These are phyloP conservation scores for Peromyscus californicus DNA, from an alignment of 2,113 vertebrate species.

Conservation along the genomic window DNA sequence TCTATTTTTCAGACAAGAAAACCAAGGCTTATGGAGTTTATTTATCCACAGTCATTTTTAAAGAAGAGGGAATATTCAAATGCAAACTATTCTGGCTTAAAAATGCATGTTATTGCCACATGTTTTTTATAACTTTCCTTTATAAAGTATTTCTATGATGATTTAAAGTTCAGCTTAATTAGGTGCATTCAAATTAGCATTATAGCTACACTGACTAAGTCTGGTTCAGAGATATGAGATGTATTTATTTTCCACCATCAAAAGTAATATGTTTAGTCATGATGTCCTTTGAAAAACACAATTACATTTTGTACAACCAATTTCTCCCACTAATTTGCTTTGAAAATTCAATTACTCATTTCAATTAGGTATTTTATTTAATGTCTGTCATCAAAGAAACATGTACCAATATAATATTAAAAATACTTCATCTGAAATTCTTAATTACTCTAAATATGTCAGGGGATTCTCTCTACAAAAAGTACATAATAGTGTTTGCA, in stretches of 20 bases:
- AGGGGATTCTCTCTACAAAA: conserved; percentile 43
- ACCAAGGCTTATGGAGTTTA: not conserved
- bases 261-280: conserved; percentile 44
- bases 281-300: conserved; percentile 33
- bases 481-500: not conserved
- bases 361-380: conserved; percentile 58
- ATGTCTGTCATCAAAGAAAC: conserved; percentile 59
- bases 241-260: conserved; percentile 48
- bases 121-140: not conserved
- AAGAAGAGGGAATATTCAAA: conserved; percentile 44
- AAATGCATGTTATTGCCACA: not conserved
- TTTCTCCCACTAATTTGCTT: conserved; percentile 47
- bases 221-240: not conserved
- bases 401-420: conserved; percentile 33
- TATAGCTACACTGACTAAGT: not conserved
- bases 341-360: conserved; percentile 66
- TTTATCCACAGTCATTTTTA: conserved; percentile 40
- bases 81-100: not conserved
- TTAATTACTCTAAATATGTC: conserved; percentile 63
- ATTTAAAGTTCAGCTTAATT: not conserved
- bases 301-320: conserved; percentile 43
- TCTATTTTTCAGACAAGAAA: conserved; percentile 46
- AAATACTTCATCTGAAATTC: conserved; percentile 56
- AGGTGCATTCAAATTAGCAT: not conserved
- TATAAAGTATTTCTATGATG: conserved; percentile 11